Base-by-base conservation (phyloP, 2,888 invertebrate genomes). In the Cantharis rustica region DNA sequence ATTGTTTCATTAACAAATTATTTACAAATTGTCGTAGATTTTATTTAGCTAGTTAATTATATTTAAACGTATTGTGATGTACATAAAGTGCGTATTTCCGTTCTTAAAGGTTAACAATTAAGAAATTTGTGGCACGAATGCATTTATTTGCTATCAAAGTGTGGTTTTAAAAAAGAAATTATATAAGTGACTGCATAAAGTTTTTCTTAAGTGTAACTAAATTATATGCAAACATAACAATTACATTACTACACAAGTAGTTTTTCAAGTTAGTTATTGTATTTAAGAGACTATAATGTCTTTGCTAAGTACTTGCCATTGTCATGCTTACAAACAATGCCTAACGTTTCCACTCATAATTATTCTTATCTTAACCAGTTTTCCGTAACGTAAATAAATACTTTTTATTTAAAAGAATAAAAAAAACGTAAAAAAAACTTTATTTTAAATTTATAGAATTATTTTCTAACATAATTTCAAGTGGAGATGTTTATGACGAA, bases 181-280 rank as follows among this genome's bases (percentile, higher is more conserved):
- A 23, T 16, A 20, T 61, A 74, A 72, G 20, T 17, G 47, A 23
- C 20, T 66, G 69, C n/a, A 62, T 71, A 62, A 69, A 68, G 73
- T 68, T 78, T 78, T 71, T 71, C 23, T 72, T 73, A 77, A 72
- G 71, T 75, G 75, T 69, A 75, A 75, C 64, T 78, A 78, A 79
- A 76, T 79, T 79, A 79, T 76, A 75, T 75, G 79, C 79, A 75
- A 79, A 84, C 84, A 84, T 80, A 82, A 83, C 83, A 84, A 82
- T 82, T 84, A 84, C 84, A 84, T 84, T 84, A 84, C 79, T 80
- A 81, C 81, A 81, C 82, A 79, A 83, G 84, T 83, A 84, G 80
- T 83, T 84, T 84, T 84, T 82, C 82, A 82, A 81, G 84, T 84
- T 82, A 81, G 80, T 81, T 82, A 77, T 80, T 71, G 78, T 71